These are phyloP conservation scores for Keiferia lycopersicella DNA, from an alignment of 2,888 invertebrate genomes.

Conservation along the genomic window DNA sequence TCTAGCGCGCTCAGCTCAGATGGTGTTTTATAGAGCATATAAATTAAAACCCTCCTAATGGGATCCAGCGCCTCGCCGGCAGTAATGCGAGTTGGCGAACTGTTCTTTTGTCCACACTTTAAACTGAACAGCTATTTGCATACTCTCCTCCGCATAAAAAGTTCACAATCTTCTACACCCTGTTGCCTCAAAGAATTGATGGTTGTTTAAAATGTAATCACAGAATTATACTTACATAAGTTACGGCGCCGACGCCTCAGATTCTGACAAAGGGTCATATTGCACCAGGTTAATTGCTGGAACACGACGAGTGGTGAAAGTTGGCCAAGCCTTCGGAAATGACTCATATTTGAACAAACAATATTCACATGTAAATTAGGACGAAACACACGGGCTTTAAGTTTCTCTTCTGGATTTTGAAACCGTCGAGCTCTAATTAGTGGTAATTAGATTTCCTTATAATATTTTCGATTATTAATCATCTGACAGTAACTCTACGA, in stretches of 20 bases:
- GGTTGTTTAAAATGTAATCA: conserved; percentile 7
- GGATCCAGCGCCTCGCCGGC: conserved; percentile 48
- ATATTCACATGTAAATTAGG: conserved; percentile 72
- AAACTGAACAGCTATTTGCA: conserved; percentile 55
- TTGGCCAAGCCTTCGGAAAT: conserved; percentile 64
- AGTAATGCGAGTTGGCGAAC: conserved; percentile 59
- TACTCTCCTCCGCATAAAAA: conserved; percentile 49
- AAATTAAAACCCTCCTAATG: conserved; percentile 52
- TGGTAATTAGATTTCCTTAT: conserved; percentile 18
- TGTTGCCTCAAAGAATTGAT: conserved; percentile 30
- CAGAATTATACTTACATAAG: conserved; percentile 7
- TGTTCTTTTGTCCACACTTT: conserved; percentile 54
- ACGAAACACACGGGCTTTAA: conserved; percentile 47
- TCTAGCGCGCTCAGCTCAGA: conserved; percentile 23
- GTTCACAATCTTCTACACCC: conserved; percentile 43
- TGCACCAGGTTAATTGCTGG: conserved; percentile 57
- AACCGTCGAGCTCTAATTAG: conserved; percentile 33
- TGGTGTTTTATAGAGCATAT: conserved; percentile 46
- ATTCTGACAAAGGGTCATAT: conserved; percentile 44
- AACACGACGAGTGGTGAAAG: conserved; percentile 70
- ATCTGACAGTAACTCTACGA: not conserved
- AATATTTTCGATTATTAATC: conserved; percentile 21
- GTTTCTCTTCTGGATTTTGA: conserved; percentile 48
- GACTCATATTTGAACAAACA: conserved; percentile 71
- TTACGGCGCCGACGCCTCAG: conserved; percentile 24